Percentiles rank a stretch among this genome's conserved stretches.
phyloP scores from a whole-genome alignment of 2,113 vertebrate species.

The Hemiscyllium ocellatum region DNA sequence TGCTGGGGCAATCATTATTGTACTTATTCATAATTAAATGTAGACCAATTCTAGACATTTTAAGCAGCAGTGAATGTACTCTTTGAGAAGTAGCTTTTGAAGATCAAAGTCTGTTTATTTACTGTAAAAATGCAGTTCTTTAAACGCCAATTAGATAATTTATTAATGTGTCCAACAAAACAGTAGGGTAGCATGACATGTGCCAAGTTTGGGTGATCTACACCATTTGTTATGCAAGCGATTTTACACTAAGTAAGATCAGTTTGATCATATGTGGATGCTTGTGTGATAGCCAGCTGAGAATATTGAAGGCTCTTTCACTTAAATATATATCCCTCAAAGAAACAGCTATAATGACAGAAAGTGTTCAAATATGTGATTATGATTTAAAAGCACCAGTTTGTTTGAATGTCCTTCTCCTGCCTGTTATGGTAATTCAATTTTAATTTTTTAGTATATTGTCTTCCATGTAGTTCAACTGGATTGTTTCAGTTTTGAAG shows the following conservation, averaged over 20 bases:
- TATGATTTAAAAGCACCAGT: not conserved
- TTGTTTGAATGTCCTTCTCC: not conserved
- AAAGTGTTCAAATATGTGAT: not conserved
- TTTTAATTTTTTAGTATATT: too few relatives aligned
- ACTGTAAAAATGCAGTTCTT: not conserved
- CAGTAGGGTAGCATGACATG: not conserved
- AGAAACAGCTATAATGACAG: not conserved
- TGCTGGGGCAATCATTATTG: not conserved
- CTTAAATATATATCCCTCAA: not conserved
- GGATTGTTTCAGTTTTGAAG: not conserved
- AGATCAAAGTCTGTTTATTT: constrained; percentile 4
- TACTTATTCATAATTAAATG: not conserved
- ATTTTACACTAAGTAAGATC: not conserved
- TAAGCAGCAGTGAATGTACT: not conserved
- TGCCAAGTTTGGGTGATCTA: not conserved
- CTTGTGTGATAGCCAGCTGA: not conserved
- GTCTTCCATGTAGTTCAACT: not conserved
- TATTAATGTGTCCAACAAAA: not conserved
- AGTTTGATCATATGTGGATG: not conserved
- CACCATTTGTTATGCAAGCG: not conserved
- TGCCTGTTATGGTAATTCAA: not conserved
- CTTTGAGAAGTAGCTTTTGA: not conserved
- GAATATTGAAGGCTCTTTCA: not conserved
- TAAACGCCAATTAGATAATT: not conserved
- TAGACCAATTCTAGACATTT: not conserved